phyloP scores from a whole-genome alignment of 1,140 invertebrate species.

The Drosophila kepulauana region DNA sequence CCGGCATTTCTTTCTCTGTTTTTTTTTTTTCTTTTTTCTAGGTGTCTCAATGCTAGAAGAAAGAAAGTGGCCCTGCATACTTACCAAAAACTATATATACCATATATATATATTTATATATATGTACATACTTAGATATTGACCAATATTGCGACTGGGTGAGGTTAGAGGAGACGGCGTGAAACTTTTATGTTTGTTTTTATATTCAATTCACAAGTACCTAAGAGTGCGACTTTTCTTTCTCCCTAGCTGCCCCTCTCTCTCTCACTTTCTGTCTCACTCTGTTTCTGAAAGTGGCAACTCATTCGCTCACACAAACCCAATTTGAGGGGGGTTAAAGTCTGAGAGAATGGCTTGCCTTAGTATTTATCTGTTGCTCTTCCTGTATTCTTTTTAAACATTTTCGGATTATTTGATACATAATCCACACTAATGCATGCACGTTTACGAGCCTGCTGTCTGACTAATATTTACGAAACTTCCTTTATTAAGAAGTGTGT shows the following conservation, averaged over 20 bases:
- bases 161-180: conserved; percentile 44
- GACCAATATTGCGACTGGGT: conserved; percentile 34
- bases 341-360: background rate
- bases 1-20: conserved; percentile 44
- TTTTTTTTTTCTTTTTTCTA: conserved; percentile 57
- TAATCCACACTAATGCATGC: conserved; percentile 66
- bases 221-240: conserved; percentile 33
- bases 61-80: conserved; percentile 42
- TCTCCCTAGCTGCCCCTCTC: background rate
- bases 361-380: conserved; percentile 57
- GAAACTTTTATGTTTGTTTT: conserved; percentile 80
- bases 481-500: conserved; percentile 38
- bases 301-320: background rate
- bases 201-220: conserved; percentile 79
- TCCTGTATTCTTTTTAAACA: conserved; percentile 35
- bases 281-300: background rate
- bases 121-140: conserved; percentile 19
- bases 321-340: background rate
- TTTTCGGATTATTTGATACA: conserved; percentile 65
- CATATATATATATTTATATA: conserved; percentile 10
- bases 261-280: background rate
- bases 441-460: conserved; percentile 50
- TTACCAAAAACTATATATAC: conserved; percentile 23
- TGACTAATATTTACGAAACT: conserved; percentile 60
- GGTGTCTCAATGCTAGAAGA: conserved; percentile 66